A percentile compares a stretch with the other conserved stretches of the same genome.
These are phyloP conservation scores for Euwallacea similis DNA, from an alignment of 1,140 invertebrate genomes.

Conservation along the genomic window DNA sequence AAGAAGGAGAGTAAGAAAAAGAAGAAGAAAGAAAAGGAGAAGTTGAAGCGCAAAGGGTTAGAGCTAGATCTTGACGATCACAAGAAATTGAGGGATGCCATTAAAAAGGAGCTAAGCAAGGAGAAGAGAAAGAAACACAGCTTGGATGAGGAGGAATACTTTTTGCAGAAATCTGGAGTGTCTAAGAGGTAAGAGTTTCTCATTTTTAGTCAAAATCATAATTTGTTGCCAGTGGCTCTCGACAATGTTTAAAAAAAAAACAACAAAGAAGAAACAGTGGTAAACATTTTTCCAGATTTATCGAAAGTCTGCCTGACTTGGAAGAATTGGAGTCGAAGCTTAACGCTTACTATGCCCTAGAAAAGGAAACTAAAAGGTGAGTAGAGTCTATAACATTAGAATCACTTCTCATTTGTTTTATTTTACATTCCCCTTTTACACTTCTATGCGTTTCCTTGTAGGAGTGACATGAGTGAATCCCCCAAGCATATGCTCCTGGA, in stretches of 20 bases:
- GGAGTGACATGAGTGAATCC: slow-evolving; percentile 49
- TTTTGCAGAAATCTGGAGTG: slow-evolving; percentile 58
- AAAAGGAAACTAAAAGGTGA: slow-evolving; percentile 64
- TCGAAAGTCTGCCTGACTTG: slow-evolving; percentile 68
- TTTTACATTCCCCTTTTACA: not conserved
- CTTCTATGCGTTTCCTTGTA: slow-evolving; percentile 24
- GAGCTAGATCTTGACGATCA: slow-evolving; percentile 66
- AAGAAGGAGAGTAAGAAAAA: slow-evolving; percentile 66
- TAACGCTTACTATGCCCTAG: slow-evolving; percentile 75
- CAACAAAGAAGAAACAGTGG: too few species aligned
- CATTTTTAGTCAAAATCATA: slow-evolving; percentile 5
- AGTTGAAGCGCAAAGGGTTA: slow-evolving; percentile 63
- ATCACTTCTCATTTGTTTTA: not conserved
- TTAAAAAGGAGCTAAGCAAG: slow-evolving; percentile 60
- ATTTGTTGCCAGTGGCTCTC: slow-evolving; percentile 3
- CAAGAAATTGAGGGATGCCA: slow-evolving; percentile 67
- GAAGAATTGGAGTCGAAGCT: slow-evolving; percentile 77
- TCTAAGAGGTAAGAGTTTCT: slow-evolving; percentile 57
- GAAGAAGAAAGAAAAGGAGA: slow-evolving; percentile 64
- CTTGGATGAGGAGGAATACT: slow-evolving; percentile 60
- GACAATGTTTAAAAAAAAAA: too few species aligned
- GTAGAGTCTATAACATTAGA: not conserved
- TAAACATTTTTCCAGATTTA: slow-evolving; percentile 51
- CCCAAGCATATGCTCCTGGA: slow-evolving; percentile 44
- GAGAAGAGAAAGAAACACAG: slow-evolving; percentile 57